Base-by-base conservation (phyloP, 2,888 invertebrate genomes). In the Volucella bombylans region DNA sequence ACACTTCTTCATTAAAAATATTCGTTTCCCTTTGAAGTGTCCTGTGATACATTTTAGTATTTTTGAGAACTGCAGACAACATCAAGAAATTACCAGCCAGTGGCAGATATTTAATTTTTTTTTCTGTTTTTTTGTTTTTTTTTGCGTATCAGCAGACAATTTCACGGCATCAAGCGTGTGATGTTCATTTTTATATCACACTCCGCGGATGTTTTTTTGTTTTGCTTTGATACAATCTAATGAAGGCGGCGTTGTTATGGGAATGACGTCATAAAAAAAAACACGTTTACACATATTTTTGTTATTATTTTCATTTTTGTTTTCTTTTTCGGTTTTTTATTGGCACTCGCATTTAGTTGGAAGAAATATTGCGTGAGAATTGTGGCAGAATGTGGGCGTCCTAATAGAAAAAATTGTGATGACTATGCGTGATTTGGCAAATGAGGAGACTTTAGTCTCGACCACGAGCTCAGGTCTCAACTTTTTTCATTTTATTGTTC, bases 221-320 rank as follows among this genome's bases (percentile, higher is more conserved):
- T 23, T 23, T 62, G 54, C 47, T 55, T 64, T 62, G 62, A 23
- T 73, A 55, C 8, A 55, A 12, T 43, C 12, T 72, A 18, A 41
- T 41, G 65, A 18, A 41, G 61, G 12, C 61, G 52, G 43, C 15
- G 43, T 43, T 57, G 39, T 65, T 64, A 38, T 52, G 31, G 39
- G 18, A 57, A 76, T 76, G 68, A 68, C 43, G 52, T 76, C 67
- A 67, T 62, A 31, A 15, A 41, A 52, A 39, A 59, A 61, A 72
- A 31, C 0, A 31, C 4, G 6, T 31, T 4, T 31, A 31, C 31
- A 6, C 6, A 54, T 15, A 52, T 65, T 65, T 65, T 65, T n/a
- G 6, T 31, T 31, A 6, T 31, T 23, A 43, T 4, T 54, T 31
- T 43, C 15, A 18, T 8, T 43, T 67, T 41, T 23, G 41, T 39